Evolutionary conservation across 2,797 vertebrate genomes (phyloP).

Genomic region (Manis javanica): DNA sequence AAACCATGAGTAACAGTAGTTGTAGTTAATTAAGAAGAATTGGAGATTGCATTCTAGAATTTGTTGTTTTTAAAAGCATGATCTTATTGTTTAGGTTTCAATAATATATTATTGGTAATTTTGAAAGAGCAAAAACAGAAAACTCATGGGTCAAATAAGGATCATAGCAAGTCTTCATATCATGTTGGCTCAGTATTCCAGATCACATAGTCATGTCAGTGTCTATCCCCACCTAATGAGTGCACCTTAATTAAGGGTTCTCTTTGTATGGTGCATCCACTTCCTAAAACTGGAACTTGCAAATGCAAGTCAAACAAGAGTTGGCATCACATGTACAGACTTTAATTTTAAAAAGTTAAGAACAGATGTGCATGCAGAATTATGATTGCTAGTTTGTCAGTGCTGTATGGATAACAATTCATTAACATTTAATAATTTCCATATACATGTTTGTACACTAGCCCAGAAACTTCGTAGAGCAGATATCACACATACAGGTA

Average conservation of each 20-base stretch:
- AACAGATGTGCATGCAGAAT: background rate
- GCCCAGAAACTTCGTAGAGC: background rate
- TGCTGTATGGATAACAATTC: background rate
- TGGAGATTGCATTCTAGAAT: background rate
- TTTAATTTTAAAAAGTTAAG: conserved; percentile 13
- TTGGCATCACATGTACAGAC: background rate
- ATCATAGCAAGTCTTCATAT: background rate
- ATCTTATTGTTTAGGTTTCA: background rate
- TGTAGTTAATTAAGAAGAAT: background rate
- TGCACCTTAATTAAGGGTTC: background rate
- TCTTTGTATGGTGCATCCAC: background rate
- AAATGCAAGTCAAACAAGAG: background rate
- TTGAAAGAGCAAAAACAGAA: background rate
- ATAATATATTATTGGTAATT: background rate
- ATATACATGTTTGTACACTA: background rate
- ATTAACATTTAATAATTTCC: background rate
- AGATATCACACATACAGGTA: background rate
- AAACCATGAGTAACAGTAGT: background rate
- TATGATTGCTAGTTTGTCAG: background rate
- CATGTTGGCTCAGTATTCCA: background rate
- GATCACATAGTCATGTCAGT: background rate
- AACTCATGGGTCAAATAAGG: background rate
- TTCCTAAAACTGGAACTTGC: background rate
- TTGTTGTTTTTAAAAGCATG: background rate
- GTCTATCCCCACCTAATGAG: background rate